Percentiles rank a stretch among this genome's conserved stretches.
phyloP scores from a whole-genome alignment of 1,140 invertebrate species.

The Drosophila mojavensis region DNA sequence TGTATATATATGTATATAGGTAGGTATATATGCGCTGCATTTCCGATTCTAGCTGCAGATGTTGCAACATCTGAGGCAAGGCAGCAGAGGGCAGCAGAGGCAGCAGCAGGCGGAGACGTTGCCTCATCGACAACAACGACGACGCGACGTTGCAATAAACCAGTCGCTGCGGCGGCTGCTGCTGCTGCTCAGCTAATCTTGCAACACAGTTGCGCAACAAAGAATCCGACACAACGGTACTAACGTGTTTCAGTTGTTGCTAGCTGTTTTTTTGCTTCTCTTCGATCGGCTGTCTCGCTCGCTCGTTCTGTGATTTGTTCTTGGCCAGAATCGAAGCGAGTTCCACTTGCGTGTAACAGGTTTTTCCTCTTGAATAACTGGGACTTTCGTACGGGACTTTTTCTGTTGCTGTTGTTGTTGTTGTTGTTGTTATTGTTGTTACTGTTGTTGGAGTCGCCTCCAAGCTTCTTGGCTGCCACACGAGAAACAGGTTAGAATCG shows the following conservation, averaged over 20 bases:
- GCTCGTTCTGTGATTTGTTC: slow-evolving; percentile 40
- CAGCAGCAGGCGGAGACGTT: slow-evolving; percentile 25
- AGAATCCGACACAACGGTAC: slow-evolving; percentile 83
- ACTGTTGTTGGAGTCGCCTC: slow-evolving; percentile 35
- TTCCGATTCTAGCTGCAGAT: slow-evolving; percentile 78
- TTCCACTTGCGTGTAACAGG: slow-evolving; percentile 78
- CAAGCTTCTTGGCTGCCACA: background rate
- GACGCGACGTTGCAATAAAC: slow-evolving; percentile 74
- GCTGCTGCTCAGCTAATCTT: slow-evolving; percentile 70
- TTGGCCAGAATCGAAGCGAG: slow-evolving; percentile 55
- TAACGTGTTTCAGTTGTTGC: slow-evolving; percentile 72
- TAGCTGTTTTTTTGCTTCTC: slow-evolving; percentile 24
- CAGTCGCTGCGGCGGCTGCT: slow-evolving; percentile 53
- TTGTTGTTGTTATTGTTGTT: slow-evolving; percentile 26
- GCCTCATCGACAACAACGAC: slow-evolving; percentile 62
- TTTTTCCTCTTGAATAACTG: slow-evolving; percentile 83
- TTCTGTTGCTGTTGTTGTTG: slow-evolving; percentile 46
- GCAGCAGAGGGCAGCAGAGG: slow-evolving; percentile 11
- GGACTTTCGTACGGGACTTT: slow-evolving; percentile 84
- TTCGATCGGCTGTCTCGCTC: background rate
- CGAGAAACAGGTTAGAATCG: slow-evolving; percentile 74
- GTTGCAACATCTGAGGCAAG: slow-evolving; percentile 65
- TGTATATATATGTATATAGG: background rate
- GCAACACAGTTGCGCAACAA: slow-evolving; percentile 84
- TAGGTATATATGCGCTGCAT: slow-evolving; percentile 35